A percentile compares a stretch with the other conserved stretches of the same genome.
phyloP scores from a whole-genome alignment of 2,888 invertebrate genomes.

The Drosophila rubida region DNA sequence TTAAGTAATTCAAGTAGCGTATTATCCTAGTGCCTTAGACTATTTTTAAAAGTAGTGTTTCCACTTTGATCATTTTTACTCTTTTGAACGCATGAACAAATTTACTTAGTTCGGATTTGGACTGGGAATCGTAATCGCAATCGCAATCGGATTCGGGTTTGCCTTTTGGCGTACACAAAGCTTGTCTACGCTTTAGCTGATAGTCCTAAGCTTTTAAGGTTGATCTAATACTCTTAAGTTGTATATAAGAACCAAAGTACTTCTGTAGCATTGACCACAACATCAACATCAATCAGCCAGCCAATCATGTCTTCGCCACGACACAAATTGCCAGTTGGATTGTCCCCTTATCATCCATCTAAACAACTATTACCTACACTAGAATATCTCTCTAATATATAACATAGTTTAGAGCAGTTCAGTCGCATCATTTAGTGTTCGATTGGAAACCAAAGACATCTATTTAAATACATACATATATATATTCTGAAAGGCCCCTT shows the following conservation, averaged over 20 bases:
- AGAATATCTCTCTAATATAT: slow-evolving; percentile 8
- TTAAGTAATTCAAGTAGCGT: slow-evolving; percentile 43
- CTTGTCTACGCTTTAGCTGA: slow-evolving; percentile 3
- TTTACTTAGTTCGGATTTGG: slow-evolving; percentile 17
- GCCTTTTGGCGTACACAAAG: background rate
- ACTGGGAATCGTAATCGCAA: background rate
- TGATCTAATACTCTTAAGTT: slow-evolving; percentile 19
- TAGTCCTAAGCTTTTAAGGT: slow-evolving; percentile 38
- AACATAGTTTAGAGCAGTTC: slow-evolving; percentile 34
- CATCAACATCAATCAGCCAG: slow-evolving; percentile 29
- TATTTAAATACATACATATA: background rate
- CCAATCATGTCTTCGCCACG: slow-evolving; percentile 26
- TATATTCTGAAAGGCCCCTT: slow-evolving; percentile 2
- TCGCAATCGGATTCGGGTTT: background rate
- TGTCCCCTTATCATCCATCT: slow-evolving; percentile 9
- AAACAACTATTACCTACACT: slow-evolving; percentile 12
- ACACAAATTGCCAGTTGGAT: slow-evolving; percentile 23
- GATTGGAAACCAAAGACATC: slow-evolving; percentile 2
- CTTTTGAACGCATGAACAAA: slow-evolving; percentile 28
- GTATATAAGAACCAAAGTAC: slow-evolving; percentile 17
- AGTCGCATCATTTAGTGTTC: slow-evolving; percentile 27
- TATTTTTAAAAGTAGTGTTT: slow-evolving; percentile 12
- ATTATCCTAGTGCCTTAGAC: slow-evolving; percentile 25
- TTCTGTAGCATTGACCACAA: slow-evolving; percentile 30
- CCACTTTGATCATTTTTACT: background rate